Percentiles rank a stretch among this genome's conserved stretches.
Conservation (phyloP, 1,140 invertebrate genomes). For the Drosophila parabipectinata region DNA sequence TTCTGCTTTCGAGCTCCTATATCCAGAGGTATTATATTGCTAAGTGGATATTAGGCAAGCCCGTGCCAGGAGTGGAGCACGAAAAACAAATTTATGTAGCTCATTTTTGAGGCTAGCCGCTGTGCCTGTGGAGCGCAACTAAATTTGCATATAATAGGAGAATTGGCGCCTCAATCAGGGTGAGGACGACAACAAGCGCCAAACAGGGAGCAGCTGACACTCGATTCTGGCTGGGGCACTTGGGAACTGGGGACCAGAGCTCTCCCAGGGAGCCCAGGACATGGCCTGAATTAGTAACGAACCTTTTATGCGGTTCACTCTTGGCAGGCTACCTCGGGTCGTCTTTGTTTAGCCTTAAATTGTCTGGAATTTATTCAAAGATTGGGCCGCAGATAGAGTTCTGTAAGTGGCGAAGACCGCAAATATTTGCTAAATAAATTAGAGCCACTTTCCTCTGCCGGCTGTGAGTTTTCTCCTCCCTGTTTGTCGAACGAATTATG, state of each 20-base stretch:
- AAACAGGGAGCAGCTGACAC: conserved; percentile 48
- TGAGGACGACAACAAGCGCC: neutral
- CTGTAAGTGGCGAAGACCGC: conserved; percentile 28
- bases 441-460: conserved; percentile 11
- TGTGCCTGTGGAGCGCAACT: conserved; percentile 28
- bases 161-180: conserved; percentile 42
- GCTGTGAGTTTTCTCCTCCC: neutral
- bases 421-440: conserved; percentile 74
- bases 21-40: conserved; percentile 22
- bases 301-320: conserved; percentile 65
- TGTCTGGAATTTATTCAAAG: conserved; percentile 66
- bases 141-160: conserved; percentile 75
- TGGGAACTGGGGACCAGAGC: conserved; percentile 28
- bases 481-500: conserved; percentile 48
- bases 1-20: conserved; percentile 7
- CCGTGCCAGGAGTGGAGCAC: neutral
- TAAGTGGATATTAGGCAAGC: conserved; percentile 30
- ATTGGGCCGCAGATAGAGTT: conserved; percentile 29
- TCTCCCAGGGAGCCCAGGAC: conserved; percentile 29
- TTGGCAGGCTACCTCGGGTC: conserved; percentile 5
- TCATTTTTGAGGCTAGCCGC: conserved; percentile 58
- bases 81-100: conserved; percentile 66
- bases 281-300: conserved; percentile 72
- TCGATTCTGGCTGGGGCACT: conserved; percentile 14
- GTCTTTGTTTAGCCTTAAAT: conserved; percentile 49